Base-by-base conservation (phyloP, 2,113 vertebrate species). In the Phyllopteryx taeniolatus region DNA sequence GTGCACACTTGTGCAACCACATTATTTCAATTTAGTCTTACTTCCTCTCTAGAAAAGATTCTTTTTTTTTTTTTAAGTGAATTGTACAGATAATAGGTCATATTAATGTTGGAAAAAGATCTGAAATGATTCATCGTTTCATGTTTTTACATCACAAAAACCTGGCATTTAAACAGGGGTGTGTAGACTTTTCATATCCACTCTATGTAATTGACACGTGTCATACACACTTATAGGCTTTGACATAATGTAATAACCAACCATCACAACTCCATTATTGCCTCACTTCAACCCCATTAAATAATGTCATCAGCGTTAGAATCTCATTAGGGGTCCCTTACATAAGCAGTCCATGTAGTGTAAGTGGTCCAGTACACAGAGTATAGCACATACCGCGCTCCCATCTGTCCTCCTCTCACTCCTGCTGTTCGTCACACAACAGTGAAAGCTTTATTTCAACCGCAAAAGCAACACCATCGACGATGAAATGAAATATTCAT, bases 381-480 rank as follows among this genome's bases (percentile, higher is more conserved):
- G 10, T 62, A 17, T 9, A 1, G 61, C 42, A 73, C 70, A 33
- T 74, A 19, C 33, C 5, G 66, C 20, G 57, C 66, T 78, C 76
- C 71, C 78, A 83, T 79, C 81, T 83, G 76, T 81, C 62, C 51
- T 68, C 68, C 43, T 79, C 51, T 67, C 70, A 71, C 77, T 72
- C 73, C 68, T 63, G 15, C 79, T 67, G 72, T 64, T 73, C 71
- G 72, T 75, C 63, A 72, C 76, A 75, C 72, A 66, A 71, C 61
- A 68, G 43, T 4, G 7, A 61, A 61, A 61, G 59, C 31, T 44
- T 65, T 14, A 4, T 19, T 43, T 64, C 61, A 64, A 43, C 61
- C 39, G 35, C 39, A 39, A 63, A 61, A 15, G 13, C 59, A 15
- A 60, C 53, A 56, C 53, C 53, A 22, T 22, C 53, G n/a, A n/a